Conservation (phyloP, 2,113 vertebrate species). For the Anarrhichthys ocellatus region DNA sequence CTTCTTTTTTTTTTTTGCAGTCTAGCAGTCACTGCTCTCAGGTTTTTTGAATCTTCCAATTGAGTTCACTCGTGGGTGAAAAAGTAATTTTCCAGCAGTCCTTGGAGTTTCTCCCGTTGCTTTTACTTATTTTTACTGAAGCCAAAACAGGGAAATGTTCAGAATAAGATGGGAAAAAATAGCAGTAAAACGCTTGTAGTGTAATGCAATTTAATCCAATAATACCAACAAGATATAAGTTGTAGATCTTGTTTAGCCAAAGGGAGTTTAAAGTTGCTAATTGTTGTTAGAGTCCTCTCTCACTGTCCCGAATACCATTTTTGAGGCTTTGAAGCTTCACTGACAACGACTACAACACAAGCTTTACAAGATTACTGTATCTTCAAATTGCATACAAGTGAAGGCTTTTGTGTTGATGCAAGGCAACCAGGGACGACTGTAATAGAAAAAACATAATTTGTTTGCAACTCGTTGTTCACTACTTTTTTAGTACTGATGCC, state of each 20-base stretch:
- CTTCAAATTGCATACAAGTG: constrained; percentile 35
- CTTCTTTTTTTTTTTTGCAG: constrained; percentile 39
- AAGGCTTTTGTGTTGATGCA: constrained; percentile 16
- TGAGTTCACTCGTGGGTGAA: constrained; percentile 30
- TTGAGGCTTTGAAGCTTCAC: no score
- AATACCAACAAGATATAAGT: not conserved
- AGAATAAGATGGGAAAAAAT: not conserved
- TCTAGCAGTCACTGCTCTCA: constrained; percentile 27
- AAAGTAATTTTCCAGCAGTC: constrained; percentile 66
- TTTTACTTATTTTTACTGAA: constrained; percentile 20
- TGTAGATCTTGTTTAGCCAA: not conserved
- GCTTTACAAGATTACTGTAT: not conserved
- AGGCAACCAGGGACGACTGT: not conserved
- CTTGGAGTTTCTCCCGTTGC: constrained; percentile 16
- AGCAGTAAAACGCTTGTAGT: not conserved
- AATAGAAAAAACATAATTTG: constrained; percentile 17
- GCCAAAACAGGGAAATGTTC: constrained; percentile 5
- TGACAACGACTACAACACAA: no score
- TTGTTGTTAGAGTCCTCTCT: no score
- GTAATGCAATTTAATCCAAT: constrained; percentile 22
- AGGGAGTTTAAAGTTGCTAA: not conserved
- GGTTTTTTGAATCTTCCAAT: constrained; percentile 37
- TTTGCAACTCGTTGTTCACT: not conserved
- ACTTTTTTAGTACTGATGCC: not conserved
- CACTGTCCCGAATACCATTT: no score